phyloP scores from a whole-genome alignment of 1,140 invertebrate species.

The Caenorhabditis briggsae region DNA sequence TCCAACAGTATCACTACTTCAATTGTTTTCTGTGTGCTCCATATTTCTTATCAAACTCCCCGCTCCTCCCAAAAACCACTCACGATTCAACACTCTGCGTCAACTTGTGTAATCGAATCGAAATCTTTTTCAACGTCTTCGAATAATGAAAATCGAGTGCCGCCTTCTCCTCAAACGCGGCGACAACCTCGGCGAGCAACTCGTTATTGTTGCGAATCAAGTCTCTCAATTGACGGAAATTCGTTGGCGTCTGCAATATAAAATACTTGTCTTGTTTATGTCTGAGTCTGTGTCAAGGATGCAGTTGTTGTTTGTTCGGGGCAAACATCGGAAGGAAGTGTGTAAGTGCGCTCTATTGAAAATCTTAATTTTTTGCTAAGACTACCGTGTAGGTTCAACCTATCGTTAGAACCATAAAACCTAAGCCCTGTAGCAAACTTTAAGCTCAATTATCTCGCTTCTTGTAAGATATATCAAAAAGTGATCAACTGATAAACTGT shows the following conservation, averaged over 20 bases:
- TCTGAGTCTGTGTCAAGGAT: background rate
- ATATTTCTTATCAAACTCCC: background rate
- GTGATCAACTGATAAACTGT: no score
- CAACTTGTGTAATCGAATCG: conserved; percentile 66
- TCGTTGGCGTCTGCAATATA: conserved; percentile 63
- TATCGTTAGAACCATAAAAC: no score
- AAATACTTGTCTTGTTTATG: conserved; percentile 13
- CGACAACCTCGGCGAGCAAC: conserved; percentile 62
- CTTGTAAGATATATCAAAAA: no score
- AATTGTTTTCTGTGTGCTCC: no score
- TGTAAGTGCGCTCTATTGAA: conserved; percentile 5
- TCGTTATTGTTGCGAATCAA: conserved; percentile 65
- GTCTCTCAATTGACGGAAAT: conserved; percentile 62
- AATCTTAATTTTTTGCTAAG: background rate
- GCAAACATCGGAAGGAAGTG: no score
- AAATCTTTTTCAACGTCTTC: conserved; percentile 66
- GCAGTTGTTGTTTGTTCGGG: background rate
- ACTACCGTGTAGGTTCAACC: conserved; percentile 2
- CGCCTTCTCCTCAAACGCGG: conserved; percentile 65
- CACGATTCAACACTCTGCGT: conserved; percentile 61
- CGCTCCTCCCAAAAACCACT: conserved; percentile 25
- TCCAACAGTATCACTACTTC: no score
- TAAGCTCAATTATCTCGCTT: no score
- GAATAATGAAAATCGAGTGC: conserved; percentile 67
- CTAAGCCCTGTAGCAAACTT: no score